phyloP scores from a whole-genome alignment of 2,113 vertebrate genomes.

The Toxotes jaculatrix region DNA sequence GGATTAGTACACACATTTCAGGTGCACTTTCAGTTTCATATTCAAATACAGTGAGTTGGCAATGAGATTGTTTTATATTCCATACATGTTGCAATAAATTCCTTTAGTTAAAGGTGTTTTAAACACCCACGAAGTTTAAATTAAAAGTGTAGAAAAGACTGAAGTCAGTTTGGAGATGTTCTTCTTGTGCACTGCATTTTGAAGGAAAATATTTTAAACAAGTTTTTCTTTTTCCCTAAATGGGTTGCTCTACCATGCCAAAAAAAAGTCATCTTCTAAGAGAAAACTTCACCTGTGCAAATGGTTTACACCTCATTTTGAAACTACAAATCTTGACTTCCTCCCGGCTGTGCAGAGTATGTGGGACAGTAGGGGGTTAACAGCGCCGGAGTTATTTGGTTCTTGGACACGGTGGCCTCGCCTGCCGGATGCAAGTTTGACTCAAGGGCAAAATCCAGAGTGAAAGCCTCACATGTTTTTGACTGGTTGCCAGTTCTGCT shows the following conservation, averaged over 20 bases:
- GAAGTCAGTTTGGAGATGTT: neutral
- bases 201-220: neutral
- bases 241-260: neutral
- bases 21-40: too few species aligned
- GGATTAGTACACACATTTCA: too few species aligned
- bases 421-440: constrained; percentile 81
- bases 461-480: constrained; percentile 83
- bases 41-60: too few species aligned
- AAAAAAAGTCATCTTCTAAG: too few species aligned
- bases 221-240: neutral
- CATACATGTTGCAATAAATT: too few species aligned
- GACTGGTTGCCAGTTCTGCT: constrained; percentile 68
- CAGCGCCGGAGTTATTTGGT: constrained; percentile 71
- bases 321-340: constrained; percentile 38
- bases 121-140: too few species aligned
- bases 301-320: constrained; percentile 31
- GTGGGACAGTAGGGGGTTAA: constrained; percentile 72
- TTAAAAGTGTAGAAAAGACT: neutral
- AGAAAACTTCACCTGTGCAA: constrained; percentile 16
- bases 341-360: constrained; percentile 31
- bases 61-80: too few species aligned
- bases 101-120: too few species aligned
- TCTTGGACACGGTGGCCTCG: constrained; percentile 79
- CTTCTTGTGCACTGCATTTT: too few species aligned
- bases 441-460: constrained; percentile 82